Conservation (phyloP, 2,113 vertebrate genomes). For the Marmota flaviventris region DNA sequence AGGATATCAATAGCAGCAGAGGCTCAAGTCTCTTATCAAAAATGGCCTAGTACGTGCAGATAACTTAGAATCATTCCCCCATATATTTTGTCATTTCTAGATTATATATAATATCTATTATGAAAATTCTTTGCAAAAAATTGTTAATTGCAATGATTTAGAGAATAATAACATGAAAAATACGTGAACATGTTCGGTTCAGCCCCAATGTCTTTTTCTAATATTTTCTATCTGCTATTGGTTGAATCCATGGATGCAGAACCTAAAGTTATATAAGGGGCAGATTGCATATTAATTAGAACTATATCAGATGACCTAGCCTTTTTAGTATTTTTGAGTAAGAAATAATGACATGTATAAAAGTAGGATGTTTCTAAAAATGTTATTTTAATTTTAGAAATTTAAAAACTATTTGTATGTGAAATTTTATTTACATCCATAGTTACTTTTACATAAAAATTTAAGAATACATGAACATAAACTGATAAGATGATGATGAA, state of each 20-base stretch:
- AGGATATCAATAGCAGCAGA: neutral
- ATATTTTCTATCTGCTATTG: neutral
- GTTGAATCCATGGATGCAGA: neutral
- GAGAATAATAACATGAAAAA: neutral
- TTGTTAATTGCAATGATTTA: neutral
- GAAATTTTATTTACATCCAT: neutral
- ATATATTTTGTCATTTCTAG: neutral
- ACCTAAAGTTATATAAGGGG: neutral
- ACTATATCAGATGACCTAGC: neutral
- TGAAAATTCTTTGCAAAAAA: neutral
- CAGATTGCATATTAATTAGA: neutral
- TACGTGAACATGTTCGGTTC: neutral
- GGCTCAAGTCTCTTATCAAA: neutral
- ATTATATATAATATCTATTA: neutral
- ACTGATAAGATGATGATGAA: neutral
- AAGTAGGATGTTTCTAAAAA: neutral
- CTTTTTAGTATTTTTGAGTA: neutral
- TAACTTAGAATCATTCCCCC: neutral
- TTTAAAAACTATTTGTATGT: neutral
- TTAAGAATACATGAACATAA: neutral
- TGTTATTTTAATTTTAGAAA: neutral
- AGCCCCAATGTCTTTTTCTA: neutral
- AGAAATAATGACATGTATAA: neutral
- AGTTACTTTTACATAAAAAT: neutral
- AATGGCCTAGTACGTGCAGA: neutral